Evolutionary conservation across 2,888 invertebrate species (phyloP), one percentile per base, ranked within the genome.

Genomic region (Opisthograptis luteolata): DNA sequence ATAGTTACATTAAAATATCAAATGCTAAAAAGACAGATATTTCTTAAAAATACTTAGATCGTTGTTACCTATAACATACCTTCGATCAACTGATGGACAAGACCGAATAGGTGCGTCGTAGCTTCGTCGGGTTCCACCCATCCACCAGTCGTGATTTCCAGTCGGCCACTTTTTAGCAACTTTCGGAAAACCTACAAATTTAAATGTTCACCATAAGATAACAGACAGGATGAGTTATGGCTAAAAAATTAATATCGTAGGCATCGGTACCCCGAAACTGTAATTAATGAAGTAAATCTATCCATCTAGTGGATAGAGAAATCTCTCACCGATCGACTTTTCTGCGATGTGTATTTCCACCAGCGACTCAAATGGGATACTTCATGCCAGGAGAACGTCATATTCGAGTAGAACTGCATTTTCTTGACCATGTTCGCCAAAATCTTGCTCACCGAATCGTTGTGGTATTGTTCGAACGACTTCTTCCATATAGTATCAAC

Each of bases 111-210:
- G 79, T 97, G 95, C 0, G 95, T 94, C 40, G 96, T 96, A 1
- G 97, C 97, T 85, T 98, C 98, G 70, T 98, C 98, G 0, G 97
- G 95, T 96, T 98, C 97, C 2, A 98, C 97, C 97, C 97, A 98
- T 5, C 96, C 96, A 1, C 98, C 98, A 0, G 97, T 97, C 25
- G 96, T 95, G 65, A 98, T 95, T 87, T 98, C 98, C 49, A 98
- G 87, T 42, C 97, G 92, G 1, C 97, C 97, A 14, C 94, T 93
- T 55, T 94, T 93, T 12, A 97, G 91, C 49, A 98, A 87, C 55
- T 94, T 93, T 66, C 94, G 94, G 1, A 97, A 92, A 0, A 94
- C 93, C 83, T 93, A 69, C n/a, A 50, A 60, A 44, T 19, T n/a
- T n/a, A n/a, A n/a, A n/a, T n/a, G n/a, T n/a, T n/a, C n/a, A n/a